Base-by-base conservation (phyloP, 1,140 invertebrate species). In the Lamellibrachia luymesi region DNA sequence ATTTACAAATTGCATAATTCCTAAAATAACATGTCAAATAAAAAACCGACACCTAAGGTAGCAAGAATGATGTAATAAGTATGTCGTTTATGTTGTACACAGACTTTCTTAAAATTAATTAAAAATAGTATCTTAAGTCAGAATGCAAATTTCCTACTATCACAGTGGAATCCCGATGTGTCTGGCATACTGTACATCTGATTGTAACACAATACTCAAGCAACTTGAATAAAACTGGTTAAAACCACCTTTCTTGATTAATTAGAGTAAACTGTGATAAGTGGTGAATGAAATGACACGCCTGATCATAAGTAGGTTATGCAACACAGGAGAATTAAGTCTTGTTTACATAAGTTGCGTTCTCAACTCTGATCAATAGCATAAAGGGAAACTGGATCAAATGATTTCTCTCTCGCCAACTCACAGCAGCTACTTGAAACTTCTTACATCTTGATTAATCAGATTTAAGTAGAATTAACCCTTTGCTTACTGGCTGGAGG, bases 401-500 rank as follows among this genome's bases (percentile, higher is more conserved):
- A 80, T 80, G 13, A 80, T 4, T 80, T 80, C 64, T 80, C 13
- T 80, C 64, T 80, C 17, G 0, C 64, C 2, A 2, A 10, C 64
- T 22, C 64, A 22, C 64, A 80, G 25, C 64, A 10, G 17, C 6
- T 17, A 80, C 64, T 80, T 80, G 8, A 17, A 80, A 80, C 64
- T 80, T 80, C 64, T 80, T 80, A 80, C 64, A 80, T 80, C 64
- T 22, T 80, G 64, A 80, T 80, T 80, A 80, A 80, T 80, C 64
- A 22, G 8, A 80, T 80, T 80, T 17, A 80, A 80, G 64, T 80
- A 22, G 64, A 80, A 22, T 80, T 80, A 80, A 80, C 64, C 64
- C 64, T 80, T 80, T 80, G 2, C 64, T 80, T 22, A 80, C 64
- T 80, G 13, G 64, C 64, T 22, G 64, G 64, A 22, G 64, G 6